Conservation (phyloP, 2,113 vertebrate species). For the Cryptomyrus ogoouensis region DNA sequence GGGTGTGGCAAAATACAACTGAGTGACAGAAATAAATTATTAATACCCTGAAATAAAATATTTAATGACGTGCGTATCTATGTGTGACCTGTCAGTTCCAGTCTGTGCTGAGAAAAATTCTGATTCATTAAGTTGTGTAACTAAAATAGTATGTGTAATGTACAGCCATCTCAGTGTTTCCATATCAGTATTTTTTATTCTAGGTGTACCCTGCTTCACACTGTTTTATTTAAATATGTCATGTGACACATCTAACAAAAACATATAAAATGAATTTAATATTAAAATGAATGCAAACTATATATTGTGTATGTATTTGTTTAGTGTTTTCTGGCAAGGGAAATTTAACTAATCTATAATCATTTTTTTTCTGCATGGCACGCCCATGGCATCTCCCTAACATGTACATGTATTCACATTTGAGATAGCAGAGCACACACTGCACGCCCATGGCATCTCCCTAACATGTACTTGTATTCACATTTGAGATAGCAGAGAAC, state of each 20-base stretch:
- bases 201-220: not conserved
- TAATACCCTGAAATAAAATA: not conserved
- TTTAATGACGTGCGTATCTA: not conserved
- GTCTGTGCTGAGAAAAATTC: not conserved
- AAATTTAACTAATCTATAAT: not conserved
- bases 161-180: not conserved
- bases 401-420: not conserved
- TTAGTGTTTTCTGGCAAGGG: not conserved
- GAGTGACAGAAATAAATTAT: conserved; percentile 6
- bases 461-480: not conserved
- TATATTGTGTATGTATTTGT: not conserved
- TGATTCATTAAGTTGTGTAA: conserved; percentile 1
- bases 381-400: not conserved
- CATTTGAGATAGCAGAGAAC: not conserved
- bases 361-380: not conserved
- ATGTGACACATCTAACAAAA: not conserved
- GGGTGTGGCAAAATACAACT: not conserved
- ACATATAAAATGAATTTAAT: not conserved
- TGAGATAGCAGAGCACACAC: not conserved
- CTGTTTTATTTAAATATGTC: not conserved
- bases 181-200: not conserved
- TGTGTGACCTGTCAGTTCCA: not conserved
- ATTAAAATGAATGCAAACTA: not conserved
- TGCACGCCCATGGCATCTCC: not conserved
- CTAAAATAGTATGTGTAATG: not conserved